Conservation (phyloP, 2,797 vertebrate genomes). For the Macropodus opercularis region DNA sequence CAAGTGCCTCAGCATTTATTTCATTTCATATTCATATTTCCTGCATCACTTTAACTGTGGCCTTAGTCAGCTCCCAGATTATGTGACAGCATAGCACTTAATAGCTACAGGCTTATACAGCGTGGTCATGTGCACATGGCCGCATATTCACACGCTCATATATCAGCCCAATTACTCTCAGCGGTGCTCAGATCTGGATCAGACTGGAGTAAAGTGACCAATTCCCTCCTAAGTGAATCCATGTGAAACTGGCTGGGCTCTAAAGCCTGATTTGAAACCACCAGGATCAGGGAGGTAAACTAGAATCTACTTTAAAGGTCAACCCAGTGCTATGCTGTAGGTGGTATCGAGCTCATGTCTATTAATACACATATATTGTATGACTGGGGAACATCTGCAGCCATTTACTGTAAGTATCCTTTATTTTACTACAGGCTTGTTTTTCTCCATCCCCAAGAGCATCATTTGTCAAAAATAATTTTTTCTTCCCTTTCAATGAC, state of each 20-base stretch:
- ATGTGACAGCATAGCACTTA: not conserved
- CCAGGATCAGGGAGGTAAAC: slow-evolving; percentile 46
- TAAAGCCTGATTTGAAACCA: slow-evolving; percentile 52
- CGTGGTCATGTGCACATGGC: not conserved
- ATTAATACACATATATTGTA: slow-evolving; percentile 25
- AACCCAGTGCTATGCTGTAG: slow-evolving; percentile 29
- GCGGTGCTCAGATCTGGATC: slow-evolving; percentile 17
- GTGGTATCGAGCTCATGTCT: slow-evolving; percentile 15
- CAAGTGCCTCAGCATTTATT: no score
- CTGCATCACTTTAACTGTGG: no score
- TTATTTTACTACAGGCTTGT: slow-evolving; percentile 13
- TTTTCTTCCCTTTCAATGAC: slow-evolving; percentile 7
- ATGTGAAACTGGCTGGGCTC: slow-evolving; percentile 31
- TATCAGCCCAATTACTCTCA: slow-evolving; percentile 23
- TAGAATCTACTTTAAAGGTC: slow-evolving; percentile 52
- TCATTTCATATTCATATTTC: no score
- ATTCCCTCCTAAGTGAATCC: slow-evolving; percentile 50
- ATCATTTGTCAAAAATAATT: slow-evolving; percentile 38
- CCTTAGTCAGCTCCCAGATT: not conserved
- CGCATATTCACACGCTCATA: slow-evolving; percentile 11
- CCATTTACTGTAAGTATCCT: slow-evolving; percentile 8
- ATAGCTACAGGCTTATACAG: slow-evolving; percentile 1
- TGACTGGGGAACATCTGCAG: slow-evolving; percentile 18
- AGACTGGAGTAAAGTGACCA: slow-evolving; percentile 44
- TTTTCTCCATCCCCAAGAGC: slow-evolving; percentile 10